phyloP scores from a whole-genome alignment of 2,888 invertebrate genomes.

The Rotaria sp. region DNA sequence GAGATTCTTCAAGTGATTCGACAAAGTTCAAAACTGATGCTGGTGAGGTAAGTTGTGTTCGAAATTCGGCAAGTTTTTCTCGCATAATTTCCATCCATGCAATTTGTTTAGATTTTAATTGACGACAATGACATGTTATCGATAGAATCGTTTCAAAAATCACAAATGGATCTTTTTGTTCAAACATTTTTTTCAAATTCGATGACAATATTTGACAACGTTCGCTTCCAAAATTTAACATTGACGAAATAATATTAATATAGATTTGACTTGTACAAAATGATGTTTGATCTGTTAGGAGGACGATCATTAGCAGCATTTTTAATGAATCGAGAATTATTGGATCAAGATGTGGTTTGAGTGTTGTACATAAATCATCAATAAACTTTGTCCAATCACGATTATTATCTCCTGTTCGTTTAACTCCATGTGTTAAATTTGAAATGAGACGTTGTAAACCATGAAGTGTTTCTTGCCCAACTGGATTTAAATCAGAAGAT shows the following conservation, averaged over 20 bases:
- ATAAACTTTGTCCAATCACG: neutral
- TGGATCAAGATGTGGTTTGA: neutral
- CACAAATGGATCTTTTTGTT: neutral
- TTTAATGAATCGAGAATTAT: neutral
- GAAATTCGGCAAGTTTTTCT: neutral
- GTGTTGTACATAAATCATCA: neutral
- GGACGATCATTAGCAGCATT: neutral
- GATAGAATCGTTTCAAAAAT: neutral
- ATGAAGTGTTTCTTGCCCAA: neutral
- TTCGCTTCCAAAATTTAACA: conserved; percentile 4
- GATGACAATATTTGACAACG: neutral
- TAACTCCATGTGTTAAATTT: neutral
- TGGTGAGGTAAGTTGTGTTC: neutral
- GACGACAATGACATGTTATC: neutral
- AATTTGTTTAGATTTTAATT: neutral
- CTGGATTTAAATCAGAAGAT: neutral
- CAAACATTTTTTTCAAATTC: neutral
- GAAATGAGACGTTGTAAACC: neutral
- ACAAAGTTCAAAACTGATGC: neutral
- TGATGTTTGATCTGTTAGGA: neutral
- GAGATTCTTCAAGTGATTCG: neutral
- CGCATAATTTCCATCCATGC: neutral
- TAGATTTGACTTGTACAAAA: neutral
- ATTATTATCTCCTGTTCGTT: neutral
- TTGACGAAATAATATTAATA: neutral